A percentile compares a stretch with the other conserved stretches of the same genome.
These are phyloP conservation scores for Marasmarcha lunaedactyla DNA, from an alignment of 2,888 invertebrate genomes.

Conservation along the genomic window DNA sequence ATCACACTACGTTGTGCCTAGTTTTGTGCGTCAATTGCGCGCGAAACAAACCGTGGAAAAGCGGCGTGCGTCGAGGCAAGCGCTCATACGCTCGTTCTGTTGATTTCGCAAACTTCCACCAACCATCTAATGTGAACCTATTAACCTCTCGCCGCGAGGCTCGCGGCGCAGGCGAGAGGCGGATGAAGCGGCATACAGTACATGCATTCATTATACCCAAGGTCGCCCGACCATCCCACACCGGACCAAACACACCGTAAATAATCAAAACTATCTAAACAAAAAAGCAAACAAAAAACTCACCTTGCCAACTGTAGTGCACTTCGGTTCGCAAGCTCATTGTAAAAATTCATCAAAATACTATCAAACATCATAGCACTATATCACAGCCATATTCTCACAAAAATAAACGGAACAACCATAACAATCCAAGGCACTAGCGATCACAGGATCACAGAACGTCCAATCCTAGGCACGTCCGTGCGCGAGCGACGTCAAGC, in stretches of 20 bases:
- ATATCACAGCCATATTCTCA: slow-evolving; percentile 65
- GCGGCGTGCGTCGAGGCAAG: slow-evolving; percentile 31
- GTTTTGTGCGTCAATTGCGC: slow-evolving; percentile 35
- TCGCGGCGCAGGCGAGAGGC: slow-evolving; percentile 65
- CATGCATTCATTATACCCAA: slow-evolving; percentile 60
- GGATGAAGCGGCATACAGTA: slow-evolving; percentile 56
- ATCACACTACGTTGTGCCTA: neutral
- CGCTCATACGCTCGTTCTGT: slow-evolving; percentile 38
- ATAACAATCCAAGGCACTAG: slow-evolving; percentile 57
- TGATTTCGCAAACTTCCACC: slow-evolving; percentile 66
- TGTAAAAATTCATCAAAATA: slow-evolving; percentile 64
- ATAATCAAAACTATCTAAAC: slow-evolving; percentile 27
- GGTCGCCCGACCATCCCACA: slow-evolving; percentile 31
- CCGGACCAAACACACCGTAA: slow-evolving; percentile 26
- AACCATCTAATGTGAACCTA: slow-evolving; percentile 70
- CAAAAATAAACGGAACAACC: slow-evolving; percentile 41
- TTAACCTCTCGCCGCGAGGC: slow-evolving; percentile 65
- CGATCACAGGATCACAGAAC: slow-evolving; percentile 45
- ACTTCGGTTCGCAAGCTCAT: slow-evolving; percentile 67
- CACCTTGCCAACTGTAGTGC: slow-evolving; percentile 68
- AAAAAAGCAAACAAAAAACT: slow-evolving; percentile 54
- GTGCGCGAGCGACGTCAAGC: slow-evolving; percentile 67
- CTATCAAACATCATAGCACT: slow-evolving; percentile 68
- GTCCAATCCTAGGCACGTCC: slow-evolving; percentile 62
- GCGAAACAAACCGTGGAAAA: slow-evolving; percentile 55